Conservation (phyloP, 2,113 vertebrate genomes). For the Sturnus vulgaris region DNA sequence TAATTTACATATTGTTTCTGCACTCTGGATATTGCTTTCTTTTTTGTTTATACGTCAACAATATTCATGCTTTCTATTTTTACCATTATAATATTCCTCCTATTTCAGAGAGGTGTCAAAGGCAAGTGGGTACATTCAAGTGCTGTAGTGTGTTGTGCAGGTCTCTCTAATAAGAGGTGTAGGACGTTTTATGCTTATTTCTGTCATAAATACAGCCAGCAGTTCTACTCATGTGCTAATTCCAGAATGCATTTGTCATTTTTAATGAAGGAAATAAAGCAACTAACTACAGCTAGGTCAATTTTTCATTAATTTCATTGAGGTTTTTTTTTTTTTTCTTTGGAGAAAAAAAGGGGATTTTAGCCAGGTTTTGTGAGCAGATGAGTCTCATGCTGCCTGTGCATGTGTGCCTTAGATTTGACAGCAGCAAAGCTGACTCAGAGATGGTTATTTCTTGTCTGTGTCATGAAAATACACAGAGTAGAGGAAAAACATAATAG, state of each 20-base stretch:
- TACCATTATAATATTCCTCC: not conserved
- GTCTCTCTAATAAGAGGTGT: slow-evolving; percentile 1
- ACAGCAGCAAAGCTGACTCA: not conserved
- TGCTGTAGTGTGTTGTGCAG: not conserved
- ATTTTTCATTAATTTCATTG: not conserved
- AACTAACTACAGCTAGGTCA: not conserved
- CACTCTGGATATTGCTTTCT: not conserved
- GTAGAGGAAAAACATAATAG: not conserved
- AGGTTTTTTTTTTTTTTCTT: not conserved
- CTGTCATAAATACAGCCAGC: slow-evolving; percentile 1
- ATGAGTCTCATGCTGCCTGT: not conserved
- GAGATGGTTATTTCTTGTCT: not conserved
- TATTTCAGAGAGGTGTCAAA: not conserved
- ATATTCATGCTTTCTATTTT: slow-evolving; percentile 52
- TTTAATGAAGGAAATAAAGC: slow-evolving; percentile 45
- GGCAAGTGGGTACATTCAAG: not conserved
- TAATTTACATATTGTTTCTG: slow-evolving; percentile 4
- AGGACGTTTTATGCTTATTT: not conserved
- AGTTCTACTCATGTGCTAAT: not conserved
- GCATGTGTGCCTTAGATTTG: not conserved
- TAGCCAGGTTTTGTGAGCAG: not conserved
- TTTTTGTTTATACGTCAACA: not conserved
- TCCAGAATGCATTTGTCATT: not conserved
- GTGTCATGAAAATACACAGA: not conserved
- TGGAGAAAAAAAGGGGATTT: not conserved